A percentile compares a stretch with the other conserved stretches of the same genome.
phyloP scores from a whole-genome alignment of 2,113 vertebrate species.

The Cacatua alba region DNA sequence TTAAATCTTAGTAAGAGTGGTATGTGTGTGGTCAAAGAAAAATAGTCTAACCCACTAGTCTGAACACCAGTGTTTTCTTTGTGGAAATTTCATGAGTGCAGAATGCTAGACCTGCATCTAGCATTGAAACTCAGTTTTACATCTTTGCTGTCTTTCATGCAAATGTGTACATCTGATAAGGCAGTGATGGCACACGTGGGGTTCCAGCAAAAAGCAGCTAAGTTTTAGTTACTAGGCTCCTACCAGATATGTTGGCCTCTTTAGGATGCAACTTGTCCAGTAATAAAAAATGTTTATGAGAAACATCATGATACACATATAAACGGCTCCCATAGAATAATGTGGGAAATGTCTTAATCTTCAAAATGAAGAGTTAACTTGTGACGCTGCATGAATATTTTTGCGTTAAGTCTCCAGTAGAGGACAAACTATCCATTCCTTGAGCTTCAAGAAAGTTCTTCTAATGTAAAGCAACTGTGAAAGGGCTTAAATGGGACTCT shows the following conservation, averaged over 20 bases:
- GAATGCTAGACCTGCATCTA: background rate
- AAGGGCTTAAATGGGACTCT: background rate
- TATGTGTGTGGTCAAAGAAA: background rate
- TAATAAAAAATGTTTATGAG: background rate
- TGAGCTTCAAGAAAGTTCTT: background rate
- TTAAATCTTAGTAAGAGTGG: background rate
- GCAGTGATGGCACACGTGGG: background rate
- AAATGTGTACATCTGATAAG: background rate
- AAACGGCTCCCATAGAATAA: background rate
- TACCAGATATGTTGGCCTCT: background rate
- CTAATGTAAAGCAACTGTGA: background rate
- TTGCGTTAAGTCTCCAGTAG: background rate
- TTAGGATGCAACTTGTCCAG: background rate
- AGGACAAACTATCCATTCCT: background rate
- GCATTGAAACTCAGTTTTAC: background rate
- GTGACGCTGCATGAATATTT: background rate
- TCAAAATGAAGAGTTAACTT: background rate
- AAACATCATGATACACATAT: background rate
- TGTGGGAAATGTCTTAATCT: background rate
- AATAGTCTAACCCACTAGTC: background rate
- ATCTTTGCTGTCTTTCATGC: background rate
- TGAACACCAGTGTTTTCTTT: background rate
- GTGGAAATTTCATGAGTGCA: background rate
- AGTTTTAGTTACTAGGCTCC: background rate
- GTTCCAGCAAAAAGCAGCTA: background rate